Base-by-base conservation (phyloP, 1,140 invertebrate genomes). In the Pseudobourletiella spinata region DNA sequence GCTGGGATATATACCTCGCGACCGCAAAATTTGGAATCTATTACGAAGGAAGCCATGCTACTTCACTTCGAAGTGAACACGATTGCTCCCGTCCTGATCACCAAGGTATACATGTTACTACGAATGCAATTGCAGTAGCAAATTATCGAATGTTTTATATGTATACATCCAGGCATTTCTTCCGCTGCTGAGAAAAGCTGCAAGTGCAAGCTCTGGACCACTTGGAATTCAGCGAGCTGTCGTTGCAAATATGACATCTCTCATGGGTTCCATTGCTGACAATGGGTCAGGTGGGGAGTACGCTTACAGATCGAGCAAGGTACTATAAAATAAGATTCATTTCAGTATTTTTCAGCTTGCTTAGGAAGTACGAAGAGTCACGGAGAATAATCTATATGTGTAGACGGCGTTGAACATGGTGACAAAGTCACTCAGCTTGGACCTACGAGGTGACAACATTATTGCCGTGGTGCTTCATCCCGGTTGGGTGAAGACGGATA, bases 401-500 rank as follows among this genome's bases (percentile, higher is more conserved):
- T 30, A 61, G 59, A 26, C 29, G 28, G 59, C 52, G 14, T 4
- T 46, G 14, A 61, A 61, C 18, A 26, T 25, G 14, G 24, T 25
- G 0, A 64, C 50, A 39, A 59, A 86, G 74, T 87, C 86, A 3
- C 79, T 95, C 79, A 87, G 87, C 68, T 72, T 87, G 15, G 91
- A 95, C 75, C 77, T 95, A 25, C 84, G 84, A 71, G 76, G 81
- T 30, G 80, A 86, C 69, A 82, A 83, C 28, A 91, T 95, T 60
- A 69, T 91, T 3, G 84, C 83, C 0, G 76, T 84, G 0, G 81
- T 80, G 44, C 71, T 95, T 48, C 90, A 95, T 77, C 91, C 91
- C 1, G 91, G 91, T 1, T 95, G 91, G 91, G 88, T 93, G 0
- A 83, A 84, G 70, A 94, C 91, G 0, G 86, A 89, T 61, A 87